Percentiles rank a stretch among this genome's conserved stretches.
Evolutionary conservation across 2,888 invertebrate genomes (phyloP).

Genomic region (Sisyra nigra): DNA sequence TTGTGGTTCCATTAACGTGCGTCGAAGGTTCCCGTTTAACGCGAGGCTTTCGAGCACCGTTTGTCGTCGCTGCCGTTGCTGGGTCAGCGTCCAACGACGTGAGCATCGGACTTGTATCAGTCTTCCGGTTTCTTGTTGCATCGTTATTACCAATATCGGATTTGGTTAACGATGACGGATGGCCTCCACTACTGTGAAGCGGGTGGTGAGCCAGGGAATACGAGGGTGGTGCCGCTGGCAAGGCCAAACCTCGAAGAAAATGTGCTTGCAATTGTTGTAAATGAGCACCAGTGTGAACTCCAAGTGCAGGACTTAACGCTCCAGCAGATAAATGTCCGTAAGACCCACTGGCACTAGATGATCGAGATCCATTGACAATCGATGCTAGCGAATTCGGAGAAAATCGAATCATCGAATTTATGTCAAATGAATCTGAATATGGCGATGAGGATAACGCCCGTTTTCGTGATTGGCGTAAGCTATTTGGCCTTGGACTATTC

Average conservation of each 20-base stretch:
- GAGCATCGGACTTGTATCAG: slow-evolving; percentile 12
- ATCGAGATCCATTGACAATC: slow-evolving; percentile 66
- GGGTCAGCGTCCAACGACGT: slow-evolving; percentile 9
- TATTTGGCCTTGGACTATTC: slow-evolving; percentile 41
- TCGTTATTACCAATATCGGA: slow-evolving; percentile 4
- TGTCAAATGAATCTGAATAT: slow-evolving; percentile 88
- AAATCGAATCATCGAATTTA: slow-evolving; percentile 90
- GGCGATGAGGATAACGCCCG: slow-evolving; percentile 87
- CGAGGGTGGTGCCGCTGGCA: slow-evolving; percentile 28
- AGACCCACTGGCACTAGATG: slow-evolving; percentile 83
- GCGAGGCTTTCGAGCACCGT: slow-evolving; percentile 18
- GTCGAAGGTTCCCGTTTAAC: slow-evolving; percentile 24
- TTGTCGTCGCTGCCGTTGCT: slow-evolving; percentile 8
- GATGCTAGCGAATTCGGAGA: slow-evolving; percentile 83
- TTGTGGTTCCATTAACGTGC: slow-evolving; percentile 14
- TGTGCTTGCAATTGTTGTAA: slow-evolving; percentile 67
- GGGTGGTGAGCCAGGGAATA: slow-evolving; percentile 28
- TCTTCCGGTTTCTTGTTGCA: slow-evolving; percentile 6
- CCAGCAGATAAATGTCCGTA: slow-evolving; percentile 94
- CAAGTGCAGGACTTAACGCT: slow-evolving; percentile 75
- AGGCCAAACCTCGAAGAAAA: slow-evolving; percentile 45
- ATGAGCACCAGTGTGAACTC: slow-evolving; percentile 45
- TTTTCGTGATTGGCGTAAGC: slow-evolving; percentile 51
- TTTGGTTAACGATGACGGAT: slow-evolving; percentile 7
- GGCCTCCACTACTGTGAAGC: slow-evolving; percentile 16